A percentile compares a stretch with the other conserved stretches of the same genome.
Evolutionary conservation across 2,113 vertebrate genomes (phyloP).

Genomic region (Galeopterus variegatus): DNA sequence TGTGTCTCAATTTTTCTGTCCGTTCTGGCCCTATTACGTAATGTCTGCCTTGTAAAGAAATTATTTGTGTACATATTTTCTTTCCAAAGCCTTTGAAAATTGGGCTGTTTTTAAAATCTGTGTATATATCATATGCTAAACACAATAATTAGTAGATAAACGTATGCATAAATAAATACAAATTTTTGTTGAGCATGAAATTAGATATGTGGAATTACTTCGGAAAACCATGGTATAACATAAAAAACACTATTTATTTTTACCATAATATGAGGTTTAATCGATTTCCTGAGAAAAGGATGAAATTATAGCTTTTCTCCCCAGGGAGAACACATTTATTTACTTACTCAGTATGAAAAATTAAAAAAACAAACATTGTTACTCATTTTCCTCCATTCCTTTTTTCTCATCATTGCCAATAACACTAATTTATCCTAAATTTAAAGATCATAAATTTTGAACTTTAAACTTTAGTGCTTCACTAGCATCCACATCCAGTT

Average conservation of each 20-base stretch:
- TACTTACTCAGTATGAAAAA: slow-evolving; percentile 22
- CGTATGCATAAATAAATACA: background rate
- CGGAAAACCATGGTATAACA: slow-evolving; percentile 40
- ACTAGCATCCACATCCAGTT: background rate
- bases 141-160: slow-evolving; percentile 25
- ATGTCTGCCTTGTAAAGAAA: background rate
- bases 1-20: slow-evolving; percentile 35
- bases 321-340: slow-evolving; percentile 21
- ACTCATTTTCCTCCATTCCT: slow-evolving; percentile 29
- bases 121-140: background rate
- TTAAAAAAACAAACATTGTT: background rate
- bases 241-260: slow-evolving; percentile 23
- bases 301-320: background rate
- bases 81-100: background rate
- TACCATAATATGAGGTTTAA: slow-evolving; percentile 42
- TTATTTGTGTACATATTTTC: background rate
- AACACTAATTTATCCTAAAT: background rate
- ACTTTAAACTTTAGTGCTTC: slow-evolving; percentile 30
- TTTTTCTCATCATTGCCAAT: background rate
- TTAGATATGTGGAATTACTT: background rate
- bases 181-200: slow-evolving; percentile 32
- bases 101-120: background rate
- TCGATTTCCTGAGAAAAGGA: background rate
- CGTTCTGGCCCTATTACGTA: slow-evolving; percentile 1
- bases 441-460: slow-evolving; percentile 40